Base-by-base conservation (phyloP, 2,797 vertebrate species). In the Pterois miles region DNA sequence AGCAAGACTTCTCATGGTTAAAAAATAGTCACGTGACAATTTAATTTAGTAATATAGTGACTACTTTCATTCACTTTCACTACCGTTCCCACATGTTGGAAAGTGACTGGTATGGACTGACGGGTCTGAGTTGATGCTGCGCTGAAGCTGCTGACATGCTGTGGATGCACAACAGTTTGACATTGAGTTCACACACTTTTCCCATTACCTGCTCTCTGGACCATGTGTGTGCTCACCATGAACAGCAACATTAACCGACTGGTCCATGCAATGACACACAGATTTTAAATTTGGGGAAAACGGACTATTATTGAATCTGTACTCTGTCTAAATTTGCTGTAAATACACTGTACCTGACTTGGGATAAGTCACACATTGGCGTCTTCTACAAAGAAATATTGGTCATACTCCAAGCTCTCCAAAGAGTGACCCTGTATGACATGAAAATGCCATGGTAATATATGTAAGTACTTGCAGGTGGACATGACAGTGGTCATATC, bases 291-390 rank as follows among this genome's bases (percentile, higher is more conserved):
- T 53, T 25, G 11, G 4, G n/a, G 20, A 10, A 52, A 22, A 52
- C n/a, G 12, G 48, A 23, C 48, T 52, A 52, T 23, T 12, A 33
- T 33, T 33, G n/a, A 23, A 5, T 52, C 9, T 23, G 10, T 12
- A 6, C 11, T 33, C 31, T 8, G 31, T 33, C 7, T 33, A 33
- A 5, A 12, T 52, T 23, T 11, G 10, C 48, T 52, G n/a, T 23
- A 52, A 12, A 23, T 5, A 3, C 4, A 76, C 50, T 22, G 2
- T 89, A 95, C 93, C 94, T 82, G 95, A 96, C 72, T 95, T 96
- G 33, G 94, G 94, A 78, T 93, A 95, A 7, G 94, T 94, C n/a
- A 94, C 84, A 94, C 81, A 38, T 96, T 91, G 0, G 91, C 88
- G 63, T 95, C 92, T 31, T 91, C 34, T 34, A 95, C 63, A 18